Conservation (phyloP, 2,888 invertebrate species). For the Cephus sareptanus region DNA sequence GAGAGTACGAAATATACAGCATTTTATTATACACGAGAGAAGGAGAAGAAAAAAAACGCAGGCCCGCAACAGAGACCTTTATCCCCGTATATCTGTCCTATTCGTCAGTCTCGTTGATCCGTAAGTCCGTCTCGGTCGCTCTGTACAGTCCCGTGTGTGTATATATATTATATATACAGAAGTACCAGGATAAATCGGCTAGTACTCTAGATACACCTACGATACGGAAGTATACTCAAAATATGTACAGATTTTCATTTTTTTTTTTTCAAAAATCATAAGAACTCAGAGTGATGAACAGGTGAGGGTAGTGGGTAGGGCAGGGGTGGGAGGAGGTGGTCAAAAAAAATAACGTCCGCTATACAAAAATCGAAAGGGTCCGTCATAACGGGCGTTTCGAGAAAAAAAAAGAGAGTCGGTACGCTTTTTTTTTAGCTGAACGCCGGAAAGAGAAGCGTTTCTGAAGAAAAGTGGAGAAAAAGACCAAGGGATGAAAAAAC, state of each 20-base stretch:
- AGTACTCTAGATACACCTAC: background rate
- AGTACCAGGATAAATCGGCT: background rate
- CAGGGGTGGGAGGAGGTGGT: background rate
- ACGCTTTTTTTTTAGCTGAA: background rate
- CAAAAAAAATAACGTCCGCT: background rate
- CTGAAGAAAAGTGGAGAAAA: background rate
- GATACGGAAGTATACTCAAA: background rate
- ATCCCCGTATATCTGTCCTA: background rate
- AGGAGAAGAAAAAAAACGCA: background rate
- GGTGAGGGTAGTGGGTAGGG: background rate
- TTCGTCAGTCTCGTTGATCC: background rate
- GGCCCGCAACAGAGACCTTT: background rate
- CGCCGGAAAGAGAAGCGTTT: background rate
- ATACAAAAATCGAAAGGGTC: background rate
- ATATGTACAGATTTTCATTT: background rate
- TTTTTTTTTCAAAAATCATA: background rate
- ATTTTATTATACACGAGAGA: conserved; percentile 51
- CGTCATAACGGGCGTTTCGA: background rate
- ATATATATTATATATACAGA: background rate
- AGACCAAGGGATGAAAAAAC: background rate
- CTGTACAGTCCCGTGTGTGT: background rate
- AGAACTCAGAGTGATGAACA: background rate
- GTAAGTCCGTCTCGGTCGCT: background rate
- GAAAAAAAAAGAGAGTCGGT: background rate
- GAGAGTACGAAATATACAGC: conserved; percentile 60